Evolutionary conservation across 2,113 vertebrate species (phyloP), one percentile per base, ranked within the genome.

Genomic region (Eubucco bourcierii): DNA sequence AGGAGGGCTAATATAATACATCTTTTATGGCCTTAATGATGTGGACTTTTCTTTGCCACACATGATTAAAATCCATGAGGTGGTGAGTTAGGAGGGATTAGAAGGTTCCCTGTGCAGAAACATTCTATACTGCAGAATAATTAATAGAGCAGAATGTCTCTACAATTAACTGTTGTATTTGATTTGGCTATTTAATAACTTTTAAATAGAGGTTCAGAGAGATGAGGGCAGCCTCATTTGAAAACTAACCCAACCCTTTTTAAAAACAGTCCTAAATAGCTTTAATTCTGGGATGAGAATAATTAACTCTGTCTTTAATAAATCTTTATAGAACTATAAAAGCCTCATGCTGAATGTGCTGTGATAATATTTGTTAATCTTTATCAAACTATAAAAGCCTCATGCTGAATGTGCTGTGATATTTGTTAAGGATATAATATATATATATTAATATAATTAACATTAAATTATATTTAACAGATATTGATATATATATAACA

Each of bases 1-100:
- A 87, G 55, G 17, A 10, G 52, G 4, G 19, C 50, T 78, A 70
- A 64, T 33, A 77, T 9, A 82, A 79, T 63, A 34, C 55, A 33
- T 70, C 52, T 86, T 87, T 94, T 67, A 44, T 61, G 34, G 29
- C 63, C 74, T 93, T 78, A 68, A 88, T 80, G 37, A 70, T 84
- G 72, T 86, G 65, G 58, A 39, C 33, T 88, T 90, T 82, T 85
- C 68, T 95, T 67, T 94, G 76, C 56, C 10, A 64, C 17, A 31
- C 3, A 1, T 72, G 60, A 75, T 93, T 90, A 93, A 94, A 95
- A 95, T 94, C 94, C 60, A 90, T 65, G 46, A 93, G 39, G 24
- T 39, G 44, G 27, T 75, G 58, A 50, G 44, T 56, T 46, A 84
- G 75, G 61, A 89, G 86, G 73, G 75, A 47, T 11, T 52, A 75